Evolutionary conservation across 1,140 invertebrate species (phyloP), one percentile per base, ranked within the genome.

Genomic region (Theocolax elegans): DNA sequence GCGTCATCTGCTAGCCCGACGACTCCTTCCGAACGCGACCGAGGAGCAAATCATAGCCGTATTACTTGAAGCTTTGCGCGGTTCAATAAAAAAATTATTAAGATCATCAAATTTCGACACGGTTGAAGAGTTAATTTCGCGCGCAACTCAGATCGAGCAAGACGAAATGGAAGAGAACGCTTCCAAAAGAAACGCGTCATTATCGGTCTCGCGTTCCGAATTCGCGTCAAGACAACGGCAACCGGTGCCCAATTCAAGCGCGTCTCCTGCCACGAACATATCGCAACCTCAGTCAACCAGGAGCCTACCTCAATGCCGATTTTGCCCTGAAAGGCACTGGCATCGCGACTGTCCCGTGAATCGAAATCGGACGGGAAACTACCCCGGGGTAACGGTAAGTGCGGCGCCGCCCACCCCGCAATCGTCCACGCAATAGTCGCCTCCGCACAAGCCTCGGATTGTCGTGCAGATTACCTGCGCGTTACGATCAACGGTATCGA

Each of bases 291-390:
- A 46, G 25, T 4, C 12, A 19, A n/a, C 13, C 15, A 21, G 15
- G 42, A 13, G 3, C 4, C 25, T 48, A 48, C 60, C 60, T 15
- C 35, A 48, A 29, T 63, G 60, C 25, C 35, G 60, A 31, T 38
- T 46, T 29, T 63, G n/a, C n/a, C n/a, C n/a, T n/a, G n/a, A n/a
- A n/a, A n/a, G n/a, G n/a, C n/a, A n/a, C n/a, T n/a, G n/a, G n/a
- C n/a, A n/a, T n/a, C n/a, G n/a, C n/a, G n/a, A n/a, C n/a, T n/a
- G n/a, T n/a, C n/a, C n/a, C n/a, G 60, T 29, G n/a, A n/a, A n/a
- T n/a, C n/a, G n/a, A n/a, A n/a, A n/a, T n/a, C n/a, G n/a, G n/a
- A n/a, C n/a, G n/a, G n/a, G n/a, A n/a, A n/a, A n/a, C n/a, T n/a
- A n/a, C n/a, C n/a, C n/a, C n/a, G n/a, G n/a, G n/a, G n/a, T n/a